Evolutionary conservation across 2,113 vertebrate species (phyloP).

Genomic region (Mormyrus iriodes): DNA sequence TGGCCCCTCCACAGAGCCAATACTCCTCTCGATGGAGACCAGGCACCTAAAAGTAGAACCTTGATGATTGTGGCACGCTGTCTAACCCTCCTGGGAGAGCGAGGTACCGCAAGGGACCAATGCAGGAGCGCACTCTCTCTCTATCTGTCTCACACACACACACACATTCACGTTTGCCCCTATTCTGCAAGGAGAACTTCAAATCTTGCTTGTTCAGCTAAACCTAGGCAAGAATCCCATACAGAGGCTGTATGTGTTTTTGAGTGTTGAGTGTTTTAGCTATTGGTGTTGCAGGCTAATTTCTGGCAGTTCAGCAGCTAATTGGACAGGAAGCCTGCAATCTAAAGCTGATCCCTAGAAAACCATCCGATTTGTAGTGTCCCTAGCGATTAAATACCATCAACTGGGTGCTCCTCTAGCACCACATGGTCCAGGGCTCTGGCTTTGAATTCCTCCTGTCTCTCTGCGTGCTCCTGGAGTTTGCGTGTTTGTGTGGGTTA

Average conservation of each 20-base stretch:
- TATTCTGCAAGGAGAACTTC: constrained; percentile 9
- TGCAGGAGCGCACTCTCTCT: background rate
- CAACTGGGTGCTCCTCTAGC: no score
- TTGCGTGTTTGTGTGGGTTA: background rate
- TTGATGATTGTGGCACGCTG: background rate
- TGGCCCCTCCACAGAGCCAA: background rate
- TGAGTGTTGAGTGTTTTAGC: background rate
- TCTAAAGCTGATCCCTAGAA: background rate
- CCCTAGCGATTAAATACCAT: background rate
- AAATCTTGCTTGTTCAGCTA: background rate
- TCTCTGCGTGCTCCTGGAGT: background rate
- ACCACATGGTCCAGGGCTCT: background rate
- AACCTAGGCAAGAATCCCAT: background rate
- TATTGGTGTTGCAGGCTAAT: background rate
- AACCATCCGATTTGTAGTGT: background rate
- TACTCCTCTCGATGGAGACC: background rate
- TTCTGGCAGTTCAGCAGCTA: background rate
- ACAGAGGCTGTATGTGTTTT: background rate
- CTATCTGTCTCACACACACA: background rate
- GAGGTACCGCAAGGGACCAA: background rate
- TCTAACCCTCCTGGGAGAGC: background rate
- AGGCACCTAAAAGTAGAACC: background rate
- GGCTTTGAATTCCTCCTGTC: background rate
- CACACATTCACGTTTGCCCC: background rate
- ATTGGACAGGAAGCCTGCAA: background rate